phyloP scores from a whole-genome alignment of 2,797 vertebrate species.

The Eidolon dupreanum region DNA sequence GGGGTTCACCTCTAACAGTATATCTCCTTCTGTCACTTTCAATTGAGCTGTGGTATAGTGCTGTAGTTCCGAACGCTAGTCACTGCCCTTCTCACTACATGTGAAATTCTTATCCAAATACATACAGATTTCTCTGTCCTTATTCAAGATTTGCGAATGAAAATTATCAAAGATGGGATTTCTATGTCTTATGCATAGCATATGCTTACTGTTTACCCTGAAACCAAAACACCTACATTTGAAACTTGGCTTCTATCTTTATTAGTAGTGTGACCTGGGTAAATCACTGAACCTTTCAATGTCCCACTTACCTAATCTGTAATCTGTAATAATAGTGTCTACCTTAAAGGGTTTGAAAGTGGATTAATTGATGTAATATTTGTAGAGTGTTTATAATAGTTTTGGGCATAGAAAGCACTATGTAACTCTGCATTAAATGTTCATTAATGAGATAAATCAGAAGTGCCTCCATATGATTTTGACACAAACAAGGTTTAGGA shows the following conservation, averaged over 20 bases:
- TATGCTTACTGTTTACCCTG: background rate
- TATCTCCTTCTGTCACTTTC: background rate
- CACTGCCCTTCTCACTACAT: background rate
- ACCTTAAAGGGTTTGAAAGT: background rate
- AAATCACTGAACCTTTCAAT: background rate
- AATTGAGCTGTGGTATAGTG: background rate
- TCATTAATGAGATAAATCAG: background rate
- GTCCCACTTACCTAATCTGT: background rate
- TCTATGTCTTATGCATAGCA: background rate
- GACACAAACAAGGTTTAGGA: background rate
- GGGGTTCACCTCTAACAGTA: background rate
- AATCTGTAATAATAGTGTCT: background rate
- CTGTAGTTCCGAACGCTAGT: background rate
- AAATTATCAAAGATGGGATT: background rate
- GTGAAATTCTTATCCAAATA: background rate
- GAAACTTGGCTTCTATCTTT: background rate
- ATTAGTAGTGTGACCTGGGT: background rate
- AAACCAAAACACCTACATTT: background rate
- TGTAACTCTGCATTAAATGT: background rate
- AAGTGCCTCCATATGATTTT: background rate
- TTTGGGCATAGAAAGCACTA: background rate
- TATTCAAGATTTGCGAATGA: background rate
- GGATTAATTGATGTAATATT: background rate
- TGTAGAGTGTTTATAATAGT: background rate
- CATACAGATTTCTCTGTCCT: background rate